Percentiles rank a stretch among this genome's conserved stretches.
Evolutionary conservation across 2,888 invertebrate species (phyloP).

Genomic region (Philopedon plagiatum): DNA sequence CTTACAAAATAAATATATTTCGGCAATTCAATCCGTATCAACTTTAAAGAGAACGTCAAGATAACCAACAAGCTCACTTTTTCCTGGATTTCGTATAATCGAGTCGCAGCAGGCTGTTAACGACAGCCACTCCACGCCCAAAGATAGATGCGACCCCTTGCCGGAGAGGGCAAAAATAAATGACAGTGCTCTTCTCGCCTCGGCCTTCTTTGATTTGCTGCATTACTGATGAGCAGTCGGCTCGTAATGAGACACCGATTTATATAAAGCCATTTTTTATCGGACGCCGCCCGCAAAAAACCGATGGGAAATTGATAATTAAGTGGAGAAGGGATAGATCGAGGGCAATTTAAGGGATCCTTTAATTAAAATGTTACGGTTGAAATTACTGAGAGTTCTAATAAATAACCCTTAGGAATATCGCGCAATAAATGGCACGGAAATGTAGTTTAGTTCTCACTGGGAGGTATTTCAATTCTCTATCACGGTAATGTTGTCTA

Average conservation of each 20-base stretch:
- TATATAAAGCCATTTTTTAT: constrained; percentile 44
- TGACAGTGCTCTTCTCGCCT: constrained; percentile 31
- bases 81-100: constrained; percentile 21
- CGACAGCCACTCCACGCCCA: constrained; percentile 30
- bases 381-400: neutral
- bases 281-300: constrained; percentile 1
- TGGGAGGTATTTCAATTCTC: too few species aligned
- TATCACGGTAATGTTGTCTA: too few species aligned
- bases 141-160: constrained; percentile 38
- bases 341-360: constrained; percentile 1
- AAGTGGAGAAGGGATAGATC: neutral
- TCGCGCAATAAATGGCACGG: too few species aligned
- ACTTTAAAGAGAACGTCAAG: constrained; percentile 3
- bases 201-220: constrained; percentile 61
- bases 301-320: constrained; percentile 21
- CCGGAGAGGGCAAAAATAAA: constrained; percentile 29
- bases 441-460: too few species aligned
- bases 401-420: neutral
- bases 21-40: neutral
- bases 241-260: constrained; percentile 53
- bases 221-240: constrained; percentile 66
- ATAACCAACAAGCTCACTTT: constrained; percentile 6
- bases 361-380: constrained; percentile 7
- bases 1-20: too few species aligned
- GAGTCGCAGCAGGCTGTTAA: constrained; percentile 30